phyloP scores from a whole-genome alignment of 2,113 vertebrate species.

The Brachyhypopomus occidentalis region DNA sequence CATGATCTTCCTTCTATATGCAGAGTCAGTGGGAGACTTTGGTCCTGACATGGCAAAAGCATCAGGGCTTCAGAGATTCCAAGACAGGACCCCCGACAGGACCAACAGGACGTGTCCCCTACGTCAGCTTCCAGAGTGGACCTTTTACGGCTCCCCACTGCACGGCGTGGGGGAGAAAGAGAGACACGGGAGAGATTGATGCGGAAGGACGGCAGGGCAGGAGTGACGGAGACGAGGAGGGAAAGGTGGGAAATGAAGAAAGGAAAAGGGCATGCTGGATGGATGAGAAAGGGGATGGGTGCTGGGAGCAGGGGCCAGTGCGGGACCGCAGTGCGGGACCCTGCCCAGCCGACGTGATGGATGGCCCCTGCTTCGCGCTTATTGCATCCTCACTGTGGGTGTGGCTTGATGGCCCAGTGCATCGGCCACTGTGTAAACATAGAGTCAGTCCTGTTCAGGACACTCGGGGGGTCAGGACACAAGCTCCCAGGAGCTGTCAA shows the following conservation, averaged over 20 bases:
- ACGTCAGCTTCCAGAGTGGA: constrained; percentile 25
- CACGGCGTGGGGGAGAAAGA: constrained; percentile 48
- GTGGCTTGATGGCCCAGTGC: constrained; percentile 37
- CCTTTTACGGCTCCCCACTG: constrained; percentile 13
- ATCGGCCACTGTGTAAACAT: constrained; percentile 55
- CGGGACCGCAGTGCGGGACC: constrained; percentile 13
- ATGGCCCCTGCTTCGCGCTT: constrained; percentile 50
- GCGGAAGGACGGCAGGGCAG: constrained; percentile 29
- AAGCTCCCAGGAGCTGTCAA: constrained; percentile 24
- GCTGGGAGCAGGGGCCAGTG: constrained; percentile 32
- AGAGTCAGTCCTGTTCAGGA: constrained; percentile 47
- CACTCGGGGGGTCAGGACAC: constrained; percentile 40
- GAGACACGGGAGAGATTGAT: constrained; percentile 24
- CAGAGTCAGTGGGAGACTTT: constrained; percentile 15
- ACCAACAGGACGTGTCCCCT: constrained; percentile 13
- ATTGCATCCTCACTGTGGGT: constrained; percentile 48
- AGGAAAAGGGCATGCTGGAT: constrained; percentile 37
- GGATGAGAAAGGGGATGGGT: constrained; percentile 39
- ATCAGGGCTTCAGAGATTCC: constrained; percentile 3
- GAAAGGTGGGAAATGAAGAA: constrained; percentile 55
- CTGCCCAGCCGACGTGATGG: constrained; percentile 48
- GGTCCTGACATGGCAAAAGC: constrained; percentile 7
- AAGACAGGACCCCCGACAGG: background rate
- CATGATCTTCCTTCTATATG: background rate
- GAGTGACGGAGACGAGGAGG: constrained; percentile 52